These are phyloP conservation scores for Eurois occulta DNA, from an alignment of 2,888 invertebrate genomes.

Conservation along the genomic window DNA sequence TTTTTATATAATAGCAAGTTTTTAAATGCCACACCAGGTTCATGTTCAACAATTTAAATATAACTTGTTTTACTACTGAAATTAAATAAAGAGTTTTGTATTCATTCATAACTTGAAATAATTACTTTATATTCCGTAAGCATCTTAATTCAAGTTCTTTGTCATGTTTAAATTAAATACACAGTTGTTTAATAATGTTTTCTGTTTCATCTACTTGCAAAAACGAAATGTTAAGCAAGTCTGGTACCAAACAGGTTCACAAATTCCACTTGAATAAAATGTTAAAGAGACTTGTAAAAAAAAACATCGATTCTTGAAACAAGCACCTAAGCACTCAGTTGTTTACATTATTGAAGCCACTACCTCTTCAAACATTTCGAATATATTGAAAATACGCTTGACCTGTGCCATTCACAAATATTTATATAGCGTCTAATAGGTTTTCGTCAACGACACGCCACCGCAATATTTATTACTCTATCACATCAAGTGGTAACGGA, in stretches of 20 bases:
- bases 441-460: slow-evolving; percentile 43
- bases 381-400: slow-evolving; percentile 6
- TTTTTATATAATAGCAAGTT: background rate
- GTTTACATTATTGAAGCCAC: slow-evolving; percentile 11
- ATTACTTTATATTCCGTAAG: background rate
- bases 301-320: background rate
- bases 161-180: background rate
- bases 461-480: slow-evolving; percentile 61
- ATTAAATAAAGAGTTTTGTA: background rate
- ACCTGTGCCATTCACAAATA: slow-evolving; percentile 27
- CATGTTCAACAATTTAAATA: background rate
- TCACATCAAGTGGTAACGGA: slow-evolving; percentile 48
- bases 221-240: slow-evolving; percentile 7
- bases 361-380: background rate
- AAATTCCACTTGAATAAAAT: background rate
- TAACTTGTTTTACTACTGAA: background rate
- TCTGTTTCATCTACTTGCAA: background rate
- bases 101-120: background rate
- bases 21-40: background rate
- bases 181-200: background rate
- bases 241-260: slow-evolving; percentile 19
- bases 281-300: background rate
- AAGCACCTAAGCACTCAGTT: background rate
- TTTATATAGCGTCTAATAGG: slow-evolving; percentile 24
- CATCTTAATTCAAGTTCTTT: background rate